A percentile compares a stretch with the other conserved stretches of the same genome.
phyloP scores from a whole-genome alignment of 2,797 vertebrate genomes.

The Danio tinwini region DNA sequence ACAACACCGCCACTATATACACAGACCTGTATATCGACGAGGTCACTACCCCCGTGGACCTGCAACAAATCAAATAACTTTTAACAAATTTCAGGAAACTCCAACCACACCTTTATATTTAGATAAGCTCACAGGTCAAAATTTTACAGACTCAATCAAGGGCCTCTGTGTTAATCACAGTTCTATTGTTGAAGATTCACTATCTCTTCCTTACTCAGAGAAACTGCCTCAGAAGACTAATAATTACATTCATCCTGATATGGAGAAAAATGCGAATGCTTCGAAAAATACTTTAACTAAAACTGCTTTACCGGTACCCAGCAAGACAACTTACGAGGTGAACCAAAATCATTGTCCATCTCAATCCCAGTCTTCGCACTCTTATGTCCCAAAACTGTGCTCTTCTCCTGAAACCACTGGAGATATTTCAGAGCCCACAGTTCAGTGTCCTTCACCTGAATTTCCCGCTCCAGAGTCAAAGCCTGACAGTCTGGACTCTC shows the following conservation, averaged over 20 bases:
- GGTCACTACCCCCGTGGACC: constrained; percentile 63
- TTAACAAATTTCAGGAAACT: constrained; percentile 69
- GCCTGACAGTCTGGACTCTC: constrained; percentile 89
- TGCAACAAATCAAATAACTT: constrained; percentile 61
- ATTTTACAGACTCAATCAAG: constrained; percentile 46
- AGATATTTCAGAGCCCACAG: background rate
- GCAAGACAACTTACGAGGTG: constrained; percentile 7
- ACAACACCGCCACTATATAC: constrained; percentile 79
- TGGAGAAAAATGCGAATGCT: background rate
- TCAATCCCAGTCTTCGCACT: background rate
- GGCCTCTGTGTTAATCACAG: constrained; percentile 55
- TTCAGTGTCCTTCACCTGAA: constrained; percentile 68
- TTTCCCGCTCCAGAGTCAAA: constrained; percentile 78
- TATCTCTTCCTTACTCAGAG: constrained; percentile 2
- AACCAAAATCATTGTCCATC: constrained; percentile 23
- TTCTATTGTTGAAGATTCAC: constrained; percentile 58
- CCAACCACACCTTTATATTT: constrained; percentile 69
- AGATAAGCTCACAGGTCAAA: constrained; percentile 73
- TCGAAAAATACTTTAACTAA: background rate
- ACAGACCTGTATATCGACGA: constrained; percentile 71
- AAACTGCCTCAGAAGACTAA: background rate
- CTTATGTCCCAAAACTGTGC: constrained; percentile 76
- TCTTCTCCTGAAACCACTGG: constrained; percentile 17
- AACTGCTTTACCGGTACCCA: background rate
- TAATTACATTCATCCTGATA: background rate